phyloP scores from a whole-genome alignment of 2,888 invertebrate species.

The Schizotus pectinicornis region DNA sequence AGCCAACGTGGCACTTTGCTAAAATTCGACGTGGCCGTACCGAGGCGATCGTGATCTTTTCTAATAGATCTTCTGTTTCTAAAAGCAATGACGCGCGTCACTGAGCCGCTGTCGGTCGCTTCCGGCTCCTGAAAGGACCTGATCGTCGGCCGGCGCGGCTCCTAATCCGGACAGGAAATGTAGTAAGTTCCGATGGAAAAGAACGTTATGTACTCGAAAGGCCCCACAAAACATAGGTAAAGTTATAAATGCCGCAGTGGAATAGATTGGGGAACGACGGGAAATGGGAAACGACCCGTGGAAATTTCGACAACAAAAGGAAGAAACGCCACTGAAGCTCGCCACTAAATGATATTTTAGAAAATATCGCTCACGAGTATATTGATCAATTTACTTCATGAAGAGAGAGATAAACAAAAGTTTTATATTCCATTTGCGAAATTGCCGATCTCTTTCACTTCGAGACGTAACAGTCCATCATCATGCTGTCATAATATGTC shows the following conservation, averaged over 20 bases:
- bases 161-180: slow-evolving; percentile 26
- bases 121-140: slow-evolving; percentile 19
- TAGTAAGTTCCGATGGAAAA: slow-evolving; percentile 13
- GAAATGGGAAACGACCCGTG: not conserved
- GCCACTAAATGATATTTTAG: too few species aligned
- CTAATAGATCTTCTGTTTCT: slow-evolving; percentile 33
- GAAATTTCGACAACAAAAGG: too few species aligned
- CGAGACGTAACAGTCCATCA: too few species aligned
- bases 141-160: slow-evolving; percentile 7
- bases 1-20: slow-evolving; percentile 21
- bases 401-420: too few species aligned
- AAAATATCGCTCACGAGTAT: too few species aligned
- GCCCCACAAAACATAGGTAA: slow-evolving; percentile 9
- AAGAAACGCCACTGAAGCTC: too few species aligned
- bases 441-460: too few species aligned
- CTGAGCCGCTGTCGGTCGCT: slow-evolving; percentile 19
- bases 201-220: slow-evolving; percentile 3
- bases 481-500: too few species aligned
- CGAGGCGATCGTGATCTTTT: slow-evolving; percentile 28
- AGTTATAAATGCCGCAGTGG: slow-evolving; percentile 9
- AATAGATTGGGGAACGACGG: slow-evolving; percentile 14
- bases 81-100: slow-evolving; percentile 23
- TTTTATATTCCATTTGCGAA: too few species aligned
- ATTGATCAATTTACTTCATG: too few species aligned
- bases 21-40: not conserved